phyloP scores from a whole-genome alignment of 2,888 invertebrate species.

The Brachyptera risi region DNA sequence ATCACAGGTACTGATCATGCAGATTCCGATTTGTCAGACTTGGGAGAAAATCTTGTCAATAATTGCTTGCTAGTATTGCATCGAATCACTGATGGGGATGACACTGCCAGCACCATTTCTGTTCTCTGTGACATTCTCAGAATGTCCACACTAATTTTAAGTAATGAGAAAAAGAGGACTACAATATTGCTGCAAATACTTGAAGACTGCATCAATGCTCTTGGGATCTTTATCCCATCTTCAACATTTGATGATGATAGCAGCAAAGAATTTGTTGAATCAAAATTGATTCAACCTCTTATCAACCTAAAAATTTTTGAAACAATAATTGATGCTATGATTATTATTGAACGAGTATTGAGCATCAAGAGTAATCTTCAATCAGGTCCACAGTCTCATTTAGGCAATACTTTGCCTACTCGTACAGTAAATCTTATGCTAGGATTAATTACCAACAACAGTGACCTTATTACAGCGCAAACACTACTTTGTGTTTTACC shows the following conservation, averaged over 20 bases:
- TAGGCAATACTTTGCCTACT: too few relatives aligned
- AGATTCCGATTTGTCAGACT: not conserved
- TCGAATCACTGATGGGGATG: not conserved
- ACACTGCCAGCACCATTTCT: not conserved
- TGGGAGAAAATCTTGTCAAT: not conserved
- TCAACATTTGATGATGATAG: not conserved
- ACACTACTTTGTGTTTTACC: constrained; percentile 22
- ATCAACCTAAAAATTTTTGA: constrained; percentile 23
- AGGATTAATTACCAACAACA: not conserved
- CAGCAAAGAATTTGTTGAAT: too few relatives aligned
- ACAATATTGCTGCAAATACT: too few relatives aligned
- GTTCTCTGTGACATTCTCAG: not conserved
- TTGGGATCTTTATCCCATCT: too few relatives aligned
- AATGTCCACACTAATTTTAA: not conserved
- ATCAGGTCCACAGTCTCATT: too few relatives aligned
- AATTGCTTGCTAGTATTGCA: not conserved
- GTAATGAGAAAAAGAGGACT: not conserved
- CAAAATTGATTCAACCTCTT: too few relatives aligned
- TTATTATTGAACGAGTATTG: not conserved
- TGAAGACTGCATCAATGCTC: too few relatives aligned
- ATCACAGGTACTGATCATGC: not conserved
- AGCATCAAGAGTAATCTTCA: too few relatives aligned
- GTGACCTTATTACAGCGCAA: constrained; percentile 16
- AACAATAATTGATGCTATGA: not conserved
- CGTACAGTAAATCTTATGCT: too few relatives aligned